Conservation (phyloP, 2,113 vertebrate species). For the Atrichornis clamosus region DNA sequence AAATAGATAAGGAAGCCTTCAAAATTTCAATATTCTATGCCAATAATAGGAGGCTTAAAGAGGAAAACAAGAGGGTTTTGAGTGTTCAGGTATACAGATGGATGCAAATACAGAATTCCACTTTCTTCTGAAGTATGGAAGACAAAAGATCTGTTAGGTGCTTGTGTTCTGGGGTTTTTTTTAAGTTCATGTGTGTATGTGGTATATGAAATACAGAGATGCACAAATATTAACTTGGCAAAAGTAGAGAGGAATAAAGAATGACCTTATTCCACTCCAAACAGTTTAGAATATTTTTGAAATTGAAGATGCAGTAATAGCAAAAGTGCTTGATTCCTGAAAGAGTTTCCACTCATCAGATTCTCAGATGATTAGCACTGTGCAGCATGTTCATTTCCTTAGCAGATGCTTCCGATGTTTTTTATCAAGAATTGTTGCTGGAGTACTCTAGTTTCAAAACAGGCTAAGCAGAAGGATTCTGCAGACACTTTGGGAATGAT, state of each 20-base stretch:
- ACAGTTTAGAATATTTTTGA: neutral
- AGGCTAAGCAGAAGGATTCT: neutral
- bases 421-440: neutral
- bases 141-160: neutral
- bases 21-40: neutral
- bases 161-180: neutral
- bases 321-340: neutral
- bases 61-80: neutral
- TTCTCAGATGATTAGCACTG: slow-evolving; percentile 8
- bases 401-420: slow-evolving; percentile 4
- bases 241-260: neutral
- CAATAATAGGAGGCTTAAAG: neutral
- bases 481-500: neutral
- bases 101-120: neutral
- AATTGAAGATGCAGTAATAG: neutral
- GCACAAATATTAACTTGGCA: neutral
- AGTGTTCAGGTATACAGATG: neutral
- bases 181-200: neutral
- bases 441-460: neutral
- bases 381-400: slow-evolving; percentile 14
- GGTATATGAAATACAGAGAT: neutral
- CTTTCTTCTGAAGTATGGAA: neutral
- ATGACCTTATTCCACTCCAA: neutral
- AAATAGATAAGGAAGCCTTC: neutral
- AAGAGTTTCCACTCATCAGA: slow-evolving; percentile 8